phyloP scores from a whole-genome alignment of 1,140 invertebrate species.

The Sminthurinus signatus region DNA sequence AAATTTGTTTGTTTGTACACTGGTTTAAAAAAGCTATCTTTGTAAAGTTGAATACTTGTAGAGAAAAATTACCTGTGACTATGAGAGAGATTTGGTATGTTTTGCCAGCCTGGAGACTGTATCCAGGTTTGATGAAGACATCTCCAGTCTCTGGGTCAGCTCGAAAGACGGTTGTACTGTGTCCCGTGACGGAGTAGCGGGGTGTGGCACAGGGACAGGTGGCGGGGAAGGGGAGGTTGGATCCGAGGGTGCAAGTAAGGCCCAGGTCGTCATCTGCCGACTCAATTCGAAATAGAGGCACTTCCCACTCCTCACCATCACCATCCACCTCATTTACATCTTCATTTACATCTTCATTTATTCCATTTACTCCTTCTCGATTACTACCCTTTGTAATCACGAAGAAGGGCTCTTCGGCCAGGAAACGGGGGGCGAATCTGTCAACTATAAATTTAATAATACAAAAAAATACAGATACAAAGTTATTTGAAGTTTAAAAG shows the following conservation, averaged over 20 bases:
- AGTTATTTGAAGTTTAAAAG: not conserved
- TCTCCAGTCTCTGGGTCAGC: conserved; percentile 42
- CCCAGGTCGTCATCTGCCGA: conserved; percentile 42
- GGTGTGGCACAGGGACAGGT: conserved; percentile 43
- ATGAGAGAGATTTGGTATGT: conserved; percentile 37
- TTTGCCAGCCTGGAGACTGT: conserved; percentile 26
- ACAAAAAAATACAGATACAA: not conserved
- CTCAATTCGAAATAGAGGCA: conserved; percentile 42
- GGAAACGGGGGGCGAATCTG: conserved; percentile 40
- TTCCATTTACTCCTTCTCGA: not conserved
- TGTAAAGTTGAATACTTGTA: too few relatives aligned
- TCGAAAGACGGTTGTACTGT: conserved; percentile 27
- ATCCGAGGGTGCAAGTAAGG: conserved; percentile 36
- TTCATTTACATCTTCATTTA: too few relatives aligned
- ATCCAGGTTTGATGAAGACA: conserved; percentile 39
- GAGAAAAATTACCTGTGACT: conserved; percentile 40
- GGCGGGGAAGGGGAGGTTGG: too few relatives aligned
- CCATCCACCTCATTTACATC: too few relatives aligned
- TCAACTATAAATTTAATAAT: conserved; percentile 27
- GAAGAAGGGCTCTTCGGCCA: conserved; percentile 42
- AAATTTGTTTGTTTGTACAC: too few relatives aligned
- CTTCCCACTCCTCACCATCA: not conserved
- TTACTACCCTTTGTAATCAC: conserved; percentile 19
- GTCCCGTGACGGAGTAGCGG: conserved; percentile 35
- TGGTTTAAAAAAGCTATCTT: too few relatives aligned